Percentiles rank a stretch among this genome's conserved stretches.
Evolutionary conservation across 2,113 vertebrate species (phyloP).

Genomic region (Melierax canorus): DNA sequence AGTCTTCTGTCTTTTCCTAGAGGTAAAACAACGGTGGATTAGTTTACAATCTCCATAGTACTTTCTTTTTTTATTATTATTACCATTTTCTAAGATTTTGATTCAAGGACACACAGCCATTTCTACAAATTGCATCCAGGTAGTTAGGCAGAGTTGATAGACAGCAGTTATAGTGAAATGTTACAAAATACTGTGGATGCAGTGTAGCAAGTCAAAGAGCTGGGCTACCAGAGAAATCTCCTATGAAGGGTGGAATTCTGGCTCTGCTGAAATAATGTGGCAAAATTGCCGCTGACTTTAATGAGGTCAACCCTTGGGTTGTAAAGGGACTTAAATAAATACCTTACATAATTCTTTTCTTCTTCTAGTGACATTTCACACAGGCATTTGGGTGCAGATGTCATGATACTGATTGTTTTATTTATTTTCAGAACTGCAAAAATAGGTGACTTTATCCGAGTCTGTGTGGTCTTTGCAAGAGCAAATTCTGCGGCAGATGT

Average conservation of each 20-base stretch:
- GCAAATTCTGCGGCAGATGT: constrained; percentile 19
- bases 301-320: not conserved
- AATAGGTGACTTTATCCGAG: not conserved
- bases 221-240: not conserved
- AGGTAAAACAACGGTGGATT: not conserved
- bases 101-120: not conserved
- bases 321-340: constrained; percentile 19
- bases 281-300: not conserved
- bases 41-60: not conserved
- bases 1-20: not conserved
- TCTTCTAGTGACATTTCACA: not conserved
- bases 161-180: not conserved
- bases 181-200: not conserved
- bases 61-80: not conserved
- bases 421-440: not conserved
- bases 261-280: not conserved
- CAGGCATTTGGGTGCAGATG: not conserved
- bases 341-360: not conserved
- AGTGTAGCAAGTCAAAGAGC: not conserved
- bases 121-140: not conserved
- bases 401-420: not conserved
- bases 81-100: not conserved
- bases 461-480: not conserved
- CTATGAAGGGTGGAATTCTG: not conserved
- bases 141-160: not conserved